These are phyloP conservation scores for Glyptemys insculpta DNA, from an alignment of 2,797 vertebrate genomes.

Conservation along the genomic window DNA sequence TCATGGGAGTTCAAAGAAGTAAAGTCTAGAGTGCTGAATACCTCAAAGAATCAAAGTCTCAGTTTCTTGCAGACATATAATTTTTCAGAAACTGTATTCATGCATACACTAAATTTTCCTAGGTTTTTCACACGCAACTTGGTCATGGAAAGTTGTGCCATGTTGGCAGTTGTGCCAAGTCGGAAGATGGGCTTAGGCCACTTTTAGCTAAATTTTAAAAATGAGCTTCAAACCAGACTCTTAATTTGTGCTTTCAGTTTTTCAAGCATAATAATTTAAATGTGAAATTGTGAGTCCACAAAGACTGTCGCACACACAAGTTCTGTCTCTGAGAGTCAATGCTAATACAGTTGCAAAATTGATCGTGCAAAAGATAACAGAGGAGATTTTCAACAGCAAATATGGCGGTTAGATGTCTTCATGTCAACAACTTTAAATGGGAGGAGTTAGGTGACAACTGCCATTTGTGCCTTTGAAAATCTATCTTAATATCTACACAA, in stretches of 20 bases:
- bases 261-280: background rate
- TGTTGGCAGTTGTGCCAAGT: too few species aligned
- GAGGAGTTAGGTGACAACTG: background rate
- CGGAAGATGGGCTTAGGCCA: background rate
- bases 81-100: background rate
- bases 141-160: background rate
- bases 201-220: background rate
- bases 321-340: background rate
- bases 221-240: background rate
- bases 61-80: background rate
- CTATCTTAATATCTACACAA: background rate
- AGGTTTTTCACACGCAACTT: background rate
- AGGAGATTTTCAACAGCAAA: background rate
- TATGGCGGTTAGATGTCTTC: background rate
- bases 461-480: background rate
- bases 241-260: accelerated
- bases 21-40: background rate
- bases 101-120: background rate
- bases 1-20: background rate
- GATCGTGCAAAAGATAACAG: background rate
- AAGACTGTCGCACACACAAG: background rate
- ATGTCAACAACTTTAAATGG: background rate
- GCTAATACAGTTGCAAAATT: background rate
- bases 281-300: background rate
- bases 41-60: background rate